Evolutionary conservation across 2,113 vertebrate species (phyloP), one percentile per base, ranked within the genome.

Genomic region (Phyllostomus hastatus): DNA sequence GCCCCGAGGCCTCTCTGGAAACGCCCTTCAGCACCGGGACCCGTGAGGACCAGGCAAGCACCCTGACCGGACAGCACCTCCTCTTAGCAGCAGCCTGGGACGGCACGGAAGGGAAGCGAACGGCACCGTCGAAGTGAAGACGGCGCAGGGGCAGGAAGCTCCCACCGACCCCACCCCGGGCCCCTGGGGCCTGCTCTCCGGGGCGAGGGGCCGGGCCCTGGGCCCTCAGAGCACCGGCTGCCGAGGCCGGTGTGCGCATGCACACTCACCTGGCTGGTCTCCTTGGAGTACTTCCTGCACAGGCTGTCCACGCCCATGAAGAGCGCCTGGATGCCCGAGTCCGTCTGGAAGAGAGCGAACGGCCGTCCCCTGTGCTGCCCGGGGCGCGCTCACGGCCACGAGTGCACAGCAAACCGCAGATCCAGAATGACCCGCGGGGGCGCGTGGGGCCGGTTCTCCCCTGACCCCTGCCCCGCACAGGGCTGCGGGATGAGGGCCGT

Each of bases 201-300:
- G 64, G 38, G 50, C 2, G 1, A 6, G n/a, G 57, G 46, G 14
- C 11, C 19, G 54, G 8, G 50, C 52, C 28, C n/a, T 28, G 67
- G 48, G n/a, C 14, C 5, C 8, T 10, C 80, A 35, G 10, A n/a
- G 72, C 4, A 5, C 15, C 0, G 9, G 75, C 35, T 54, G 20
- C 78, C n/a, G 26, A 0, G 2, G 20, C 50, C 28, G 22, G 48
- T 10, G n/a, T 41, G 12, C 33, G 15, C 3, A 1, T 4, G 28
- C 80, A 46, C 78, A 96, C 97, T 98, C 97, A 99, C 99, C 98
- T 99, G 99, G 98, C 96, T 97, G 87, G 99, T 98, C 96, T 99
- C 99, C 79, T 97, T 98, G 2, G 99, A 98, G 90, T 99, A 99
- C 95, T 98, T 99, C 91, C 96, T 98, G 94, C 98, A 99, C 91